Percentiles rank a stretch among this genome's conserved stretches.
These are phyloP conservation scores for Willowsia nigromaculata DNA, from an alignment of 2,888 invertebrate species.

Conservation along the genomic window DNA sequence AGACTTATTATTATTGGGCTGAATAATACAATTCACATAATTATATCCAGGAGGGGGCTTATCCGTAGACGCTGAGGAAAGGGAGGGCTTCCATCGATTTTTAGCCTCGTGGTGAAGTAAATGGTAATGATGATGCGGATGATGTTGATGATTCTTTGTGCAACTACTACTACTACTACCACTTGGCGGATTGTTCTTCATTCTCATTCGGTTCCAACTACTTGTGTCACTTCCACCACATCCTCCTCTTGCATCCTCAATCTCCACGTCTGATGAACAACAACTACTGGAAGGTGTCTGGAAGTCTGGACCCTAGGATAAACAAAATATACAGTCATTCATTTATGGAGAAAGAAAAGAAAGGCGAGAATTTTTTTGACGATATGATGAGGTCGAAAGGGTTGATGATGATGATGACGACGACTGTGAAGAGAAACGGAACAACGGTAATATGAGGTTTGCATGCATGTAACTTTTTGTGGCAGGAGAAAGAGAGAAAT, in stretches of 20 bases:
- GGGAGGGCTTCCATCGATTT: constrained; percentile 67
- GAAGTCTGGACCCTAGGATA: constrained; percentile 76
- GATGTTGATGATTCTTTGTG: constrained; percentile 55
- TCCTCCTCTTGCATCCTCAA: constrained; percentile 61
- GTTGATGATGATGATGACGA: not conserved
- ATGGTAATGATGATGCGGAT: constrained; percentile 60
- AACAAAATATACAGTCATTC: not conserved
- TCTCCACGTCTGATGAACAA: constrained; percentile 68
- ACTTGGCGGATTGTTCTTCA: constrained; percentile 1
- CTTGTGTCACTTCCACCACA: constrained; percentile 39
- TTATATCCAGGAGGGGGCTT: constrained; percentile 64
- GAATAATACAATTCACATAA: constrained; percentile 59
- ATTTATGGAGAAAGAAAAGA: not conserved
- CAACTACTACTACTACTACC: constrained; percentile 12
- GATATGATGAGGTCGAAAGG: not conserved
- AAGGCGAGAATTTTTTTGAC: not conserved
- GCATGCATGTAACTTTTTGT: constrained; percentile 7
- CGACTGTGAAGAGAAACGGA: not conserved
- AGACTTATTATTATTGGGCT: constrained; percentile 53
- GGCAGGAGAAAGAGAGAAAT: constrained; percentile 2
- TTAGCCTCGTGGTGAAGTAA: constrained; percentile 65
- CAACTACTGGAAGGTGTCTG: constrained; percentile 63
- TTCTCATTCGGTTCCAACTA: constrained; percentile 46
- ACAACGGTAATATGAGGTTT: constrained; percentile 17
- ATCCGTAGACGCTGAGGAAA: constrained; percentile 36